A percentile compares a stretch with the other conserved stretches of the same genome.
Evolutionary conservation across 2,888 invertebrate genomes (phyloP).

Genomic region (Rhamnusium bicolor): DNA sequence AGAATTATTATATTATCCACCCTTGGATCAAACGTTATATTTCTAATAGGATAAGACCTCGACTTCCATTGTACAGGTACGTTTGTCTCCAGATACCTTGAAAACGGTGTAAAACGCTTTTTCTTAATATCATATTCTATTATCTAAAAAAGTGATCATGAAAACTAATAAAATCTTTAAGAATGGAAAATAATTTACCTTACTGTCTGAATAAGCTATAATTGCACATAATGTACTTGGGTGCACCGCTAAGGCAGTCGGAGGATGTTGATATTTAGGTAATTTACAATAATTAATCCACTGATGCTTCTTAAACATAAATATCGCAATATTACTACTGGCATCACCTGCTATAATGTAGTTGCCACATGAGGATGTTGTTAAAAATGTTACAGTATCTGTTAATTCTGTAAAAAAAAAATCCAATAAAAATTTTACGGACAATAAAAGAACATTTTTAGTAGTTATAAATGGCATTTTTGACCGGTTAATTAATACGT

Average conservation of each 20-base stretch:
- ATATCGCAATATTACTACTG: constrained; percentile 79
- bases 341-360: constrained; percentile 81
- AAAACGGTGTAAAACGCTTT: constrained; percentile 78
- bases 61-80: constrained; percentile 76
- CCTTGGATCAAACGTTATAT: constrained; percentile 77
- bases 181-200: constrained; percentile 71
- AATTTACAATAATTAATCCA: constrained; percentile 74
- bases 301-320: constrained; percentile 70
- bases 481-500: too few relatives aligned
- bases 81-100: constrained; percentile 72
- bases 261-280: constrained; percentile 80
- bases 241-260: constrained; percentile 83
- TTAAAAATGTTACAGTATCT: constrained; percentile 73
- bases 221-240: constrained; percentile 76
- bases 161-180: neutral
- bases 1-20: constrained; percentile 79
- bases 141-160: constrained; percentile 71
- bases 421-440: too few relatives aligned
- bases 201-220: constrained; percentile 85
- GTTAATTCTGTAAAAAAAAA: constrained; percentile 72
- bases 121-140: constrained; percentile 82
- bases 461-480: too few relatives aligned
- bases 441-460: too few relatives aligned
- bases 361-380: constrained; percentile 73
- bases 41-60: constrained; percentile 75